Evolutionary conservation across 2,797 vertebrate species (phyloP), one percentile per base, ranked within the genome.

Genomic region (Enteromius viviparus): DNA sequence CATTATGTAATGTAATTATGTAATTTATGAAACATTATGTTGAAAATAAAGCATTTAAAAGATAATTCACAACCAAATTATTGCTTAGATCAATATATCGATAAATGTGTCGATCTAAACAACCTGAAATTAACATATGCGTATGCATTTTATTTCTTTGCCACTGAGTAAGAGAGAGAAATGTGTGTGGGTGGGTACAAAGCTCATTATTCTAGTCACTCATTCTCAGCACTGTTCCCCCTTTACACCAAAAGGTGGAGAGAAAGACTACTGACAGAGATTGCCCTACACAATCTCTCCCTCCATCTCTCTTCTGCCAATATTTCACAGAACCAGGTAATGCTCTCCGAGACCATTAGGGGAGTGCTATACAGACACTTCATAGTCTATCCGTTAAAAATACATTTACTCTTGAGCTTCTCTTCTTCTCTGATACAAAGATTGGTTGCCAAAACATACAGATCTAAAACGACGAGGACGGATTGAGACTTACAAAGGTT

Each of bases 321-420:
- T 87, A 88, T 88, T 88, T 88, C 84, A 85, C 82, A 74, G 78
- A 65, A 81, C 78, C 62, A 34, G 86, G 88, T 89, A 82, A 42
- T 29, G 4, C 86, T 87, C 83, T 47, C 88, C 82, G 79, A 87
- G 86, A 86, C 76, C 64, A 89, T 53, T 51, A 93, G 91, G 87
- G 93, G 86, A 0, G n/a, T 85, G 90, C 88, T 92, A 87, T 88
- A 86, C 85, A 81, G 55, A 87, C 89, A 87, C 89, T 87, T 88
- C 74, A 85, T 75, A 82, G 79, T 87, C 85, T 82, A 80, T 81
- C 80, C 62, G 76, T 23, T 85, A 88, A 88, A 87, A 19, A 78
- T 89, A 87, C 80, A 83, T 62, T 65, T 88, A 78, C 87, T 89
- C 78, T 80, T 65, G 77, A 75, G 83, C 70, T 88, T 85, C 81